Evolutionary conservation across 2,113 vertebrate genomes (phyloP), one percentile per base, ranked within the genome.

Genomic region (Arenaria interpres): DNA sequence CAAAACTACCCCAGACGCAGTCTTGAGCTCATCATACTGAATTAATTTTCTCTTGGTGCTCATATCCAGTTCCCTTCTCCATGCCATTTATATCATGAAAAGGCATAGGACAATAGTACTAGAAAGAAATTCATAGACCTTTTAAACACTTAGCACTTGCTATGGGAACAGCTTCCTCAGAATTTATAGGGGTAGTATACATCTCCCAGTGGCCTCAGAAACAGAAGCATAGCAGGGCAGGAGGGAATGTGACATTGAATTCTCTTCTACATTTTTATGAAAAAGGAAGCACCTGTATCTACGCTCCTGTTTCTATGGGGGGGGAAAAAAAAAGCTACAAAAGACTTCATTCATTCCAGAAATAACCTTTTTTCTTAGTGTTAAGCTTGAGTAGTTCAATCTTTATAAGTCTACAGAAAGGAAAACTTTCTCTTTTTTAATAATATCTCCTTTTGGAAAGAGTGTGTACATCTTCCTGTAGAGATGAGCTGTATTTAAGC

Each of bases 41-140:
- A 95, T 79, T 96, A 21, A 95, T 96, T 98, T 97, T 96, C 63
- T 96, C 87, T 89, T 87, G 66, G 64, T 96, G 68, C 64, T 96
- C 87, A 72, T 66, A 84, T 93, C 80, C 53, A 72, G 24, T 84
- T 90, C 45, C 67, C 25, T 93, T 91, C 74, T 85, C 60, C 41
- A 8, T 57, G 48, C 10, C 79, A 39, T 93, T 88, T 76, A 69
- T 90, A 60, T 72, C 66, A 90, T 71, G 27, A 6, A 85, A 75
- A 59, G 35, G 30, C 86, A 51, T 63, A 83, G 71, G 67, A 88
- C 32, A 60, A 86, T 73, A 91, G 27, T 46, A 80, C 72, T 91
- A 71, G 77, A 77, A 78, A 93, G 6, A 91, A 94, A 75, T 57
- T 43, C 33, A 57, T 24, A 41, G 56, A 84, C 27, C 50, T 95